Evolutionary conservation across 2,888 invertebrate species (phyloP), one percentile per base, ranked within the genome.

Genomic region (Drosophila lacicola): DNA sequence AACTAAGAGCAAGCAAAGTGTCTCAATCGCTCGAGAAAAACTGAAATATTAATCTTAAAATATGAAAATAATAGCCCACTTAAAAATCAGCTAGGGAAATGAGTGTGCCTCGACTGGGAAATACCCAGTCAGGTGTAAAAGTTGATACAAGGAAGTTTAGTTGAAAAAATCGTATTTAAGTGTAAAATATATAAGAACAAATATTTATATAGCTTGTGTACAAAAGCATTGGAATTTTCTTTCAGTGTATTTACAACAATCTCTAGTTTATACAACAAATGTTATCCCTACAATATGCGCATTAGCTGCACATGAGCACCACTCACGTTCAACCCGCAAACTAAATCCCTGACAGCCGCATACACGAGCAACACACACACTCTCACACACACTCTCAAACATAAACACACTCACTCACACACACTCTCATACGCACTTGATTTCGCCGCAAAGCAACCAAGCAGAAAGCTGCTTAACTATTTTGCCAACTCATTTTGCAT

Each of bases 391-490:
- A 39, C 25, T 5, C 5, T 25, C 4, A 5, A 0, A 29, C 17
- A 17, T 17, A 17, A 17, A 17, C 33, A 41, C 17, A n/a, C 50
- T 19, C 14, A 47, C 39, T n/a, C 34, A 37, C 29, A 37, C 29
- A 19, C 13, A 49, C 41, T 41, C 57, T 11, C 21, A 37, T 39
- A 44, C 62, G 21, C 75, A 75, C 74, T 69, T 74, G 54, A 77
- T 65, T 67, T 62, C 60, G 71, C 75, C 70, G 69, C 69, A 80
- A 68, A 74, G 64, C 78, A 80, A 45, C 74, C 74, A 60, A 77
- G 74, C 78, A 41, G 74, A 79, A 78, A 83, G 78, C 83, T 69
- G 81, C 83, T 81, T 83, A 80, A 81, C 80, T 81, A 80, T 78
- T 80, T 80, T 81, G 78, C 83, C 80, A 75, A 75, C 81, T 83